Conservation (phyloP, 2,113 vertebrate genomes). For the Aptenodytes patagonicus region DNA sequence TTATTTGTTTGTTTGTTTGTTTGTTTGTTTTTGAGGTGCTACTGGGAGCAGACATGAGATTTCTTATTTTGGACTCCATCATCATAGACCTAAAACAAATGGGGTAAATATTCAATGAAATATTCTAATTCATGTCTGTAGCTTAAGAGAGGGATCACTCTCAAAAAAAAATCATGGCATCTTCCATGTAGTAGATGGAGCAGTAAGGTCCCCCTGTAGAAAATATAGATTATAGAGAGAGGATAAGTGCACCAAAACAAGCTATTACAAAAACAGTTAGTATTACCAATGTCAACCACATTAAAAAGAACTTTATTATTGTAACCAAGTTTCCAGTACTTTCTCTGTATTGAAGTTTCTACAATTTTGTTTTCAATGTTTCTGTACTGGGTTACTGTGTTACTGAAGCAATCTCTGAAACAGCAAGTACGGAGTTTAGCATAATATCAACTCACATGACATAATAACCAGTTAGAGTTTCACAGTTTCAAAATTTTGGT, state of each 20-base stretch:
- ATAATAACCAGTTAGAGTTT: background rate
- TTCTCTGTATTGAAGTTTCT: background rate
- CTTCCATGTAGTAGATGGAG: background rate
- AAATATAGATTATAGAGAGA: background rate
- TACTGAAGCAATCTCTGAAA: background rate
- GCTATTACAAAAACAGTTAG: background rate
- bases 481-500: background rate
- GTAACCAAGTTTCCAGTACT: background rate
- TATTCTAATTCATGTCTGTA: background rate
- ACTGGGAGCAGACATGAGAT: background rate
- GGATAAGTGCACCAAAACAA: background rate
- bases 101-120: background rate
- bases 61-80: background rate
- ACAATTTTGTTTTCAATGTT: background rate
- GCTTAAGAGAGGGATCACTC: background rate
- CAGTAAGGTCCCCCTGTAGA: background rate
- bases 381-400: background rate
- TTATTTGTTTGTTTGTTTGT: background rate
- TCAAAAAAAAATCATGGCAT: background rate
- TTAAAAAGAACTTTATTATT: background rate
- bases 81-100: background rate
- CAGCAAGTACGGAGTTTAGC: background rate
- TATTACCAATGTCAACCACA: background rate
- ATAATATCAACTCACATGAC: too few relatives aligned
- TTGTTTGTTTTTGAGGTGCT: background rate